Evolutionary conservation across 2,797 vertebrate genomes (phyloP), one percentile per base, ranked within the genome.

Genomic region (Cuniculus paca): DNA sequence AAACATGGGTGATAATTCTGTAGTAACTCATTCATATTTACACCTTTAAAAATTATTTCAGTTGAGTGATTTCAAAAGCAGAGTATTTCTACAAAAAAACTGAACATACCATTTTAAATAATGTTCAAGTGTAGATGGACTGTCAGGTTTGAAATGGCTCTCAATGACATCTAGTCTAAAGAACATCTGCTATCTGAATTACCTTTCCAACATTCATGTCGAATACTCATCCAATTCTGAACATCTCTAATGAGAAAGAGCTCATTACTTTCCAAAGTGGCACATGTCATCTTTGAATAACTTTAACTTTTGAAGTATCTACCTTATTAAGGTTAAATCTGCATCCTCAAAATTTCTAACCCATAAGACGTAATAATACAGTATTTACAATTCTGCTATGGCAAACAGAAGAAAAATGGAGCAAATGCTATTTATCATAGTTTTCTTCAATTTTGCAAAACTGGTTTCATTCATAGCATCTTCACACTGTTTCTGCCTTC

Each of bases 1-100:
- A 84, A 88, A 60, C 26, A 17, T 39, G 75, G 86, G 14, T 90
- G 36, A 39, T 80, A 94, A 50, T 68, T 77, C 42, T 34, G 60
- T 52, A 52, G 58, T 34, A 94, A 80, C 70, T 92, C 36, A 61
- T 56, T 61, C 1, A 6, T 52, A 54, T 22, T 42, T 22, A 2
- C 1, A 88, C 20, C 42, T 61, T 93, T 77, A 36, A 94, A 88
- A 81, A 70, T 93, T 34, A 88, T 28, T 65, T 93, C 45, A 63
- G 10, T 34, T 72, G 58, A 93, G 14, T 91, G 81, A 95, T 58
- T 93, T 97, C 34, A 94, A 96, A 84, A 78, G 7, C 81, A 92
- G 34, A 90, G 56, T 85, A 90, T 52, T 70, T 87, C 24, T 72
- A 39, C 34, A 28, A 81, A 72, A 89, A 83, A 90, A 87, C 20